These are phyloP conservation scores for Danionella dracula DNA, from an alignment of 2,797 vertebrate species.

Conservation along the genomic window DNA sequence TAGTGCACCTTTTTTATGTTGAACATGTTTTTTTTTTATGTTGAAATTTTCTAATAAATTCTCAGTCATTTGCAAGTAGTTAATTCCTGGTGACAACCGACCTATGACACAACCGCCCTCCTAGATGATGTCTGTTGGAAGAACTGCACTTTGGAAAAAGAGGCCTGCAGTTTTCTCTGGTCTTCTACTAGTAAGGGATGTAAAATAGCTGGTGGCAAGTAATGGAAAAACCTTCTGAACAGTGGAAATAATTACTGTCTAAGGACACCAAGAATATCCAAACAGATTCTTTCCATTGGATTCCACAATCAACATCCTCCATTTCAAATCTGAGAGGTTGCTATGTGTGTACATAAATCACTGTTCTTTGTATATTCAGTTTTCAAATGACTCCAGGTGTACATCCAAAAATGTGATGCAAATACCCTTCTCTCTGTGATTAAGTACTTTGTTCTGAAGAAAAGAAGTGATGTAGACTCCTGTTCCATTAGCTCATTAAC, in stretches of 20 bases:
- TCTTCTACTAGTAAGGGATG: not conserved
- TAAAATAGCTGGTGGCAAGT: constrained; percentile 41
- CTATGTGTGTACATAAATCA: constrained; percentile 6
- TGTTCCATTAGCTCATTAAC: constrained; percentile 5
- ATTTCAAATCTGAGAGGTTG: not conserved
- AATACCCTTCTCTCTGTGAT: not conserved
- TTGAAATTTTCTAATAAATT: no score
- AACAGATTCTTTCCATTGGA: not conserved
- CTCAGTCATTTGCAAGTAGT: not conserved
- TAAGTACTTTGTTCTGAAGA: constrained; percentile 16
- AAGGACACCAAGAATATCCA: not conserved
- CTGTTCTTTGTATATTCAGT: not conserved
- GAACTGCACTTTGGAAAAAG: no score
- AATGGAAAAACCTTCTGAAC: constrained; percentile 49
- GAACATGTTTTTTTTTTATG: no score
- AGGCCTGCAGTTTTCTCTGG: no score
- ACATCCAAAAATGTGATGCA: not conserved
- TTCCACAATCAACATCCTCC: constrained; percentile 15
- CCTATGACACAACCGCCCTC: no score
- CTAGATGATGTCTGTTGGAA: no score
- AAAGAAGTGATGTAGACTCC: constrained; percentile 4
- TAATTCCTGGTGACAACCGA: not conserved
- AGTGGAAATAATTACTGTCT: constrained; percentile 41
- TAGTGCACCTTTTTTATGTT: no score
- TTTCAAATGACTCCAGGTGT: not conserved